These are phyloP conservation scores for Glaucopsyche alexis DNA, from an alignment of 2,888 invertebrate genomes.

Conservation along the genomic window DNA sequence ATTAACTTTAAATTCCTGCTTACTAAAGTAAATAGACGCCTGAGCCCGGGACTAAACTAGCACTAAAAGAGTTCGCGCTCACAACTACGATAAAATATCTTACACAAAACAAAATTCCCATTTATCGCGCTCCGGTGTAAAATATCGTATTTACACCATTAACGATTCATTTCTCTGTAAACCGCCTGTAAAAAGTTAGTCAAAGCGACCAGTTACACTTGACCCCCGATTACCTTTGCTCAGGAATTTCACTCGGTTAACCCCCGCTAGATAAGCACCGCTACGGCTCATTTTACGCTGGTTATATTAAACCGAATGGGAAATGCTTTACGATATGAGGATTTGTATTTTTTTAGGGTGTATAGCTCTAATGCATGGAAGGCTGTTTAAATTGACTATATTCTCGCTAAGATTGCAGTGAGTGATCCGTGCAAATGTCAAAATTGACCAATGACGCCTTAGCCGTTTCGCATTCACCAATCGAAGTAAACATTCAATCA, in stretches of 20 bases:
- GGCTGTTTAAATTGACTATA: neutral
- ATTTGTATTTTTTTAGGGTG: constrained; percentile 30
- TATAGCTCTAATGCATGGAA: neutral
- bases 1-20: too few species aligned
- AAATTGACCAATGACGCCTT: too few species aligned
- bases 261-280: constrained; percentile 36
- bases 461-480: too few species aligned
- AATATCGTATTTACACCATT: constrained; percentile 36
- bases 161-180: constrained; percentile 19
- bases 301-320: constrained; percentile 38
- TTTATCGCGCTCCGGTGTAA: constrained; percentile 60
- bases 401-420: neutral
- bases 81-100: neutral
- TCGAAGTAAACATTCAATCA: too few species aligned
- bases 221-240: constrained; percentile 36
- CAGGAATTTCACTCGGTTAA: constrained; percentile 32
- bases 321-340: constrained; percentile 30
- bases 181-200: constrained; percentile 44
- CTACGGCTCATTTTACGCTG: constrained; percentile 35
- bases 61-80: neutral
- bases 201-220: constrained; percentile 42
- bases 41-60: too few species aligned
- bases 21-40: too few species aligned
- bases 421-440: too few species aligned
- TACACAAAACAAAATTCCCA: constrained; percentile 39